Base-by-base conservation (phyloP, 2,797 vertebrate species). In the Ptychadena robeensis region DNA sequence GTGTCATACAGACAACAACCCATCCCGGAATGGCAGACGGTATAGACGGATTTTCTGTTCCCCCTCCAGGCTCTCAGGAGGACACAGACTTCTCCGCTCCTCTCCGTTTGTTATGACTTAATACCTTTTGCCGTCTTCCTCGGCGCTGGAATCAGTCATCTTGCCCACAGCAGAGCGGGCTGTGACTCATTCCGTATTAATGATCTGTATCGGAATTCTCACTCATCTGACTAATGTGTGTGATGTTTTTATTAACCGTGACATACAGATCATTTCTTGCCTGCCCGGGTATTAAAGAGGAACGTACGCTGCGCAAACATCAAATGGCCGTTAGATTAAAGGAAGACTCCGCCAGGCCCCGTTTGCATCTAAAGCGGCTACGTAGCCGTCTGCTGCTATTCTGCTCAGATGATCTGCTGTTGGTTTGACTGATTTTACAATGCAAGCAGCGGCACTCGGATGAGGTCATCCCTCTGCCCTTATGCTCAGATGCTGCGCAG, bases 171-270 rank as follows among this genome's bases (percentile, higher is more conserved):
- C 64, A 9, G 59, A 61, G 59, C 59, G 3, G 59, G 59, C 59
- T 18, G 63, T 77, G 75, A 77, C 15, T 77, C 74, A 76, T 44
- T 15, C 38, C 59, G 31, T 65, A 77, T 32, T 77, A 68, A 53
- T 40, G 61, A 78, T 68, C 65, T 57, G 75, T 48, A 78, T 48
- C 38, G 61, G 64, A 53, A 68, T 68, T 78, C 64, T 65, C n/a
- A 78, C 25, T 67, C 75, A 77, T 53, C 30, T 44, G 64, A 68
- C 75, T 53, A 48, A 78, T 78, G 75, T 68, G 73, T 63, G 64
- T 67, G 31, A 68, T 53, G 28, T 48, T 67, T 77, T 67, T 48
- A 37, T 65, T 76, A 61, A 61, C 25, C 27, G 59, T 61, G 59
- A 28, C 59, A 53, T 53, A 53, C 44, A 61, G 25, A 61, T 61